Conservation (phyloP, 2,113 vertebrate genomes). For the Brienomyrus longianalis region DNA sequence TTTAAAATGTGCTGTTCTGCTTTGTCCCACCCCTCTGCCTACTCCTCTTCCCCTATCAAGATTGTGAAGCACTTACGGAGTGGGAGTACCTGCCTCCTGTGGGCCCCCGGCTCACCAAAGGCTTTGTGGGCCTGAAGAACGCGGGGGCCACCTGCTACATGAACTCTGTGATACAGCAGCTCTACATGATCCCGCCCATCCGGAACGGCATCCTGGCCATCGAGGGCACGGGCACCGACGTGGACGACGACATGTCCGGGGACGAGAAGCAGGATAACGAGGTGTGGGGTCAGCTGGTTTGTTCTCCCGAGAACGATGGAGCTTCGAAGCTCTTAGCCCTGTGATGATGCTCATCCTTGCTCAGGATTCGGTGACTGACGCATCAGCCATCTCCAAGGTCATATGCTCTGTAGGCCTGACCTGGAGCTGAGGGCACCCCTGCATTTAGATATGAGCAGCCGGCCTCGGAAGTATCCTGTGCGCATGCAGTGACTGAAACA, state of each 20-base stretch:
- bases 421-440: slow-evolving; percentile 30
- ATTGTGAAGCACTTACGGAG: slow-evolving; percentile 92
- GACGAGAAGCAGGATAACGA: slow-evolving; percentile 98
- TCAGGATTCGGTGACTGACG: slow-evolving; percentile 53
- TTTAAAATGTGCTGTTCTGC: background rate
- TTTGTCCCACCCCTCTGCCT: background rate
- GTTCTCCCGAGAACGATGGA: background rate
- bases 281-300: slow-evolving; percentile 56
- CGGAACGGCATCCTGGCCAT: slow-evolving; percentile 95
- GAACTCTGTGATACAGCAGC: slow-evolving; percentile 99
- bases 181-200: slow-evolving; percentile 98
- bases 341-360: slow-evolving; percentile 61
- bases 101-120: slow-evolving; percentile 91
- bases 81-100: slow-evolving; percentile 98
- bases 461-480: background rate
- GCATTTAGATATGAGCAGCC: background rate
- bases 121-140: slow-evolving; percentile 96
- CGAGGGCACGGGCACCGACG: slow-evolving; percentile 93
- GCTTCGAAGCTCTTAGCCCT: background rate
- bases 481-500: background rate
- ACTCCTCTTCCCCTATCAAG: slow-evolving; percentile 46
- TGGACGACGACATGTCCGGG: slow-evolving; percentile 97
- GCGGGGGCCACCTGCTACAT: slow-evolving; percentile 98
- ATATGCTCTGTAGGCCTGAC: slow-evolving; percentile 21
- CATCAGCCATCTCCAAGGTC: slow-evolving; percentile 17